Conservation (phyloP, 2,797 vertebrate species). For the Xenops minutus region DNA sequence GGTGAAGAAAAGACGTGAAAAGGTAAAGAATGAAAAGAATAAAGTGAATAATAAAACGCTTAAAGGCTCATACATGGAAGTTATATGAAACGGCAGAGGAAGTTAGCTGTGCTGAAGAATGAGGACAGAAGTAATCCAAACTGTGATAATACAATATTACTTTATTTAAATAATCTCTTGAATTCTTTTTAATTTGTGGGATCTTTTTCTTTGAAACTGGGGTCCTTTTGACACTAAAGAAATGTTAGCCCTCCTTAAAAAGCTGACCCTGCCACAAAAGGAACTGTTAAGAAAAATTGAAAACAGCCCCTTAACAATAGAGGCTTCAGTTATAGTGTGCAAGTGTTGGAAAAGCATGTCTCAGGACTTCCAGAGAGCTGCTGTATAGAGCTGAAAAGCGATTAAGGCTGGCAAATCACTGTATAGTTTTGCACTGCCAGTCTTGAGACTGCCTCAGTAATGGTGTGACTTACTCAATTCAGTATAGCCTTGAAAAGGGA, state of each 20-base stretch:
- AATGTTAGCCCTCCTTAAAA: conserved; percentile 25
- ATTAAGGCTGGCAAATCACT: conserved; percentile 69
- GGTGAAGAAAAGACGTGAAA: not conserved
- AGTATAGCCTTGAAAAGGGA: conserved; percentile 59
- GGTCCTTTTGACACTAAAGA: conserved; percentile 60
- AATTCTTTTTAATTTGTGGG: conserved; percentile 61
- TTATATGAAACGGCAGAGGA: not conserved
- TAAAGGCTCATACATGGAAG: not conserved
- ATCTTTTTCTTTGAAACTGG: conserved; percentile 36
- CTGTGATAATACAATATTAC: conserved; percentile 37
- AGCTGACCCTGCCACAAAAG: conserved; percentile 57
- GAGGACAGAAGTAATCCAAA: conserved; percentile 24
- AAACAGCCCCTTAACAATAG: conserved; percentile 57
- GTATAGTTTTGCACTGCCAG: conserved; percentile 60
- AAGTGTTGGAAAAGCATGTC: conserved; percentile 66
- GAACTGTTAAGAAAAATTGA: conserved; percentile 58
- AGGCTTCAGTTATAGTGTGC: conserved; percentile 56
- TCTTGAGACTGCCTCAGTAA: conserved; percentile 51
- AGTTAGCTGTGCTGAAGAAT: conserved; percentile 2
- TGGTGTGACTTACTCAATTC: conserved; percentile 65
- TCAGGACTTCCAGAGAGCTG: conserved; percentile 55
- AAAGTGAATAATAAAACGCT: not conserved
- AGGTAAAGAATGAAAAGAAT: not conserved
- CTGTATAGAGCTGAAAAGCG: conserved; percentile 65
- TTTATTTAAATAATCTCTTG: conserved; percentile 47